Conservation (phyloP, 2,888 invertebrate genomes). For the Lumbricus terrestris region DNA sequence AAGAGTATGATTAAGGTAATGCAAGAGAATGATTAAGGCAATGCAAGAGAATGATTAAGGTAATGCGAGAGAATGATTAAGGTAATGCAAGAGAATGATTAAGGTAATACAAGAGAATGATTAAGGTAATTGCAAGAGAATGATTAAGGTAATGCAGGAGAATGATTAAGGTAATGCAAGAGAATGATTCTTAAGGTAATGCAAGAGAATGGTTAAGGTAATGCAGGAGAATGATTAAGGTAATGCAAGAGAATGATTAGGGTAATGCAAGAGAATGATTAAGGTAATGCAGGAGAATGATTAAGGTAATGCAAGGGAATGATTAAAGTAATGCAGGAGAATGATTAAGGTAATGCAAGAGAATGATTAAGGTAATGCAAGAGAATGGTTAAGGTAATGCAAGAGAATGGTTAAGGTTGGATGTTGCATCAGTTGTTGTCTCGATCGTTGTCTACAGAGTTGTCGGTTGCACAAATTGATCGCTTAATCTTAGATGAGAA, state of each 20-base stretch:
- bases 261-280: constrained; percentile 84
- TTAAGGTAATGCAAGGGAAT: constrained; percentile 84
- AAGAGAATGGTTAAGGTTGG: constrained; percentile 77
- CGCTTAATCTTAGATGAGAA: too few species aligned
- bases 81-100: constrained; percentile 84
- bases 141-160: constrained; percentile 85
- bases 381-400: constrained; percentile 84
- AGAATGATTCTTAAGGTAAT: constrained; percentile 85
- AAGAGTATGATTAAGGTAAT: constrained; percentile 84
- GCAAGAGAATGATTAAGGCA: constrained; percentile 84
- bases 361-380: constrained; percentile 87
- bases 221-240: constrained; percentile 84
- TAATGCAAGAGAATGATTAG: constrained; percentile 84
- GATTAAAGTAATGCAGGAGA: constrained; percentile 82
- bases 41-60: constrained; percentile 84
- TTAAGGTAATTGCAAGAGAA: constrained; percentile 84
- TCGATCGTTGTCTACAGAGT: neutral
- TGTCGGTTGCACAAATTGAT: neutral
- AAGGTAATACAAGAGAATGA: constrained; percentile 84
- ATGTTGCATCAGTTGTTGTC: neutral
- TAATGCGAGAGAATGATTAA: constrained; percentile 84
- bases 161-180: constrained; percentile 85
- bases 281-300: constrained; percentile 84
- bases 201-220: constrained; percentile 84
- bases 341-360: constrained; percentile 87